phyloP scores from a whole-genome alignment of 2,797 vertebrate genomes.

The Tragopan temminckii region DNA sequence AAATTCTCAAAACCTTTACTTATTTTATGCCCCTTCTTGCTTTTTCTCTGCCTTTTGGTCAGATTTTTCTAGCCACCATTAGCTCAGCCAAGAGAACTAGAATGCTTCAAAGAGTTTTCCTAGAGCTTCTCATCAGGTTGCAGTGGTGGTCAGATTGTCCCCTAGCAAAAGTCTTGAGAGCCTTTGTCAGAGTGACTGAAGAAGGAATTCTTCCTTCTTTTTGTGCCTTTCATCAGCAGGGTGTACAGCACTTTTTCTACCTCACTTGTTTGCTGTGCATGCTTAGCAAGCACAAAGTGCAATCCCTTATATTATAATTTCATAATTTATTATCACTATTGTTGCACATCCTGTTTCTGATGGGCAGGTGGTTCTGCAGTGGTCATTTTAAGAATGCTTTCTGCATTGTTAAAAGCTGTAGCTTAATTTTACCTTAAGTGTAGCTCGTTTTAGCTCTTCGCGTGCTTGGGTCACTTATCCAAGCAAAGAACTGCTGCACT shows the following conservation, averaged over 20 bases:
- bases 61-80: neutral
- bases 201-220: neutral
- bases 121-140: neutral
- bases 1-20: neutral
- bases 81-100: neutral
- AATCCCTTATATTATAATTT: neutral
- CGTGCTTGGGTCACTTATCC: fast-evolving
- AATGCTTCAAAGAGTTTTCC: neutral
- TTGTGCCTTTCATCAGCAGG: neutral
- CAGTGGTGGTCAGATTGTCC: neutral
- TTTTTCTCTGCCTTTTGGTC: neutral
- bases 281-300: neutral
- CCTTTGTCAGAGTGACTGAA: neutral
- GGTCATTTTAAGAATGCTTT: neutral
- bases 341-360: neutral
- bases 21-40: neutral
- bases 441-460: neutral
- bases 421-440: neutral
- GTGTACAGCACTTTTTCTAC: neutral
- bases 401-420: neutral
- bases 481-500: neutral
- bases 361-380: neutral
- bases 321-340: neutral
- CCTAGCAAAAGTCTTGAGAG: neutral
- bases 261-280: neutral